Evolutionary conservation across 2,888 invertebrate species (phyloP), one percentile per base, ranked within the genome.

Genomic region (Dryomyza anilis): DNA sequence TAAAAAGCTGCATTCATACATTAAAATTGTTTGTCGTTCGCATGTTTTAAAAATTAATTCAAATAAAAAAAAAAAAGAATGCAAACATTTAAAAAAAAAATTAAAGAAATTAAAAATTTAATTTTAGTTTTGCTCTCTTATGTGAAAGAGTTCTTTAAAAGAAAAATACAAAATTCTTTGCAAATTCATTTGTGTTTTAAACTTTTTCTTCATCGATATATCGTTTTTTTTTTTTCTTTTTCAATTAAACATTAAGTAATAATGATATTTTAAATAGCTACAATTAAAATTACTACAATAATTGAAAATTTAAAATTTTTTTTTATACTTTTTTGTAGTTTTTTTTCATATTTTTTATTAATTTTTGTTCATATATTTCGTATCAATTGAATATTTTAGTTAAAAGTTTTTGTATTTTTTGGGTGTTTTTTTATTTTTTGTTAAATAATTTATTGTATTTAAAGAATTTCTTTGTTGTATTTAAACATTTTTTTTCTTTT

Each of bases 81-180:
- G 14, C 25, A 8, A 21, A 50, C 23, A 50, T 21, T 25, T 14
- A 8, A 23, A 14, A 50, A 39, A n/a, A n/a, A n/a, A n/a, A n/a
- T n/a, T n/a, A n/a, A n/a, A n/a, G n/a, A n/a, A n/a, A n/a, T n/a
- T n/a, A n/a, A n/a, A n/a, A n/a, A n/a, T n/a, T n/a, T n/a, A n/a
- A n/a, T n/a, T n/a, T n/a, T n/a, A n/a, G n/a, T n/a, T n/a, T n/a
- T n/a, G n/a, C n/a, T n/a, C 16, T 3, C 3, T 36, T 55, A n/a
- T 6, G 14, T 55, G 43, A 27, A 45, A 12, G 58, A 58, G 46
- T 58, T 58, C 16, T 27, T 58, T 45, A 23, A 58, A 58, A 58
- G 43, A 58, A 58, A 58, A 58, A 58, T 55, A 43, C 29, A 16
- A 27, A 58, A 45, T 58, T 58, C 58, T 45, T 27, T 58, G 58